These are phyloP conservation scores for Pithys albifrons DNA, from an alignment of 2,113 vertebrate species.

Conservation along the genomic window DNA sequence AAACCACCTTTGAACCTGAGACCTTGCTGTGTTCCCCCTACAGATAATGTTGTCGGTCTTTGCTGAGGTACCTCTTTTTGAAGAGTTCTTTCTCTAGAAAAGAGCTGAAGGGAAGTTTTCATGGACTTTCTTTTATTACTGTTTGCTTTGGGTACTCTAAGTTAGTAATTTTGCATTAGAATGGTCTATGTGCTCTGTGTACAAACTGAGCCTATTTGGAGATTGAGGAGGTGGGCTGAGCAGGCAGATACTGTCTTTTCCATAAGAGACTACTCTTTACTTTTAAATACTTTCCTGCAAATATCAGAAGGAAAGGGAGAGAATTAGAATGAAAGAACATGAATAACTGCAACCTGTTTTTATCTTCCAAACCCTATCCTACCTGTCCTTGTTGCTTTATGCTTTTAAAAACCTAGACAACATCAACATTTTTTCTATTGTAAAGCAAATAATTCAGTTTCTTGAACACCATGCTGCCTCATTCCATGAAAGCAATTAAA, in stretches of 20 bases:
- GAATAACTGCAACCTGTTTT: too few relatives aligned
- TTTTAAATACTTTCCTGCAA: neutral
- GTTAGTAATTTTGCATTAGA: neutral
- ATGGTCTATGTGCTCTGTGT: neutral
- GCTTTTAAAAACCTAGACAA: neutral
- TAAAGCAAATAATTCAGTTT: neutral
- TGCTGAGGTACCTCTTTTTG: neutral
- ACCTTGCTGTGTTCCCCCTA: neutral
- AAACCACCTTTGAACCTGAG: neutral
- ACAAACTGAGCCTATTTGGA: neutral
- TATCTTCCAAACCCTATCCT: rapidly evolving
- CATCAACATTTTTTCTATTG: neutral
- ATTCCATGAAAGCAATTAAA: neutral
- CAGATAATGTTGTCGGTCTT: neutral
- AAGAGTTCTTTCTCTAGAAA: neutral
- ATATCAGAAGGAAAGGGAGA: neutral
- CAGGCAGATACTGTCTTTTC: neutral
- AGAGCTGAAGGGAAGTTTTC: neutral
- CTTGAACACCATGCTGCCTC: neutral
- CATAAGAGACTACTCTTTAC: neutral
- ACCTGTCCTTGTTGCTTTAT: neutral
- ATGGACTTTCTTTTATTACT: neutral
- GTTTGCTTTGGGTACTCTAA: neutral
- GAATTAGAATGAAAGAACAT: neutral
- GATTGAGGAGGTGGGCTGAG: neutral